A percentile compares a stretch with the other conserved stretches of the same genome.
Conservation (phyloP, 2,797 vertebrate genomes). For the Ctenochaetus hawaiiensis region DNA sequence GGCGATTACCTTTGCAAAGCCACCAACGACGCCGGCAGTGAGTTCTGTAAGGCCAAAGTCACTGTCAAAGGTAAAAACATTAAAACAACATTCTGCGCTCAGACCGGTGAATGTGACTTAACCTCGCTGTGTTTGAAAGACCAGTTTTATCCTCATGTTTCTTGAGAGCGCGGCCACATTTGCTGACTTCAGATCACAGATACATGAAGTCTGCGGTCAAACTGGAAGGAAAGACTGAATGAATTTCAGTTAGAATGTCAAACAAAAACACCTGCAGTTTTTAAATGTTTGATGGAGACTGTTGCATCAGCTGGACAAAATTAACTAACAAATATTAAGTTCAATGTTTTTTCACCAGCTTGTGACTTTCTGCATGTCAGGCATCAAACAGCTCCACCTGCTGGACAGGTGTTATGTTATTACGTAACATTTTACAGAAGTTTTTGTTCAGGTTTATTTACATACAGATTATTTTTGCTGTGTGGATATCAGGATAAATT, state of each 20-base stretch:
- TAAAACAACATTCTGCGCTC: neutral
- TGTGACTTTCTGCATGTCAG: neutral
- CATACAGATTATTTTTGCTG: neutral
- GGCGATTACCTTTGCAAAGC: constrained; percentile 98
- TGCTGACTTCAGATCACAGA: too few species aligned
- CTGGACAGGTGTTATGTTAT: neutral
- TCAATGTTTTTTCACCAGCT: neutral
- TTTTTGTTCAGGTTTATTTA: too few species aligned
- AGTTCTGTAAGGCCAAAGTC: constrained; percentile 94
- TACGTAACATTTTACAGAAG: neutral
- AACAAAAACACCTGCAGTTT: too few species aligned
- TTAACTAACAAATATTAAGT: too few species aligned
- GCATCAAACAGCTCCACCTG: neutral
- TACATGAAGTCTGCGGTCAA: too few species aligned
- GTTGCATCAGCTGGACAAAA: too few species aligned
- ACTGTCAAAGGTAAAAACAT: constrained; percentile 89
- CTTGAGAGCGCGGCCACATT: too few species aligned
- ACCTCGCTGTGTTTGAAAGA: neutral
- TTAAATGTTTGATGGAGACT: too few species aligned
- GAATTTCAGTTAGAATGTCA: too few species aligned
- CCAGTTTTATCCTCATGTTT: neutral
- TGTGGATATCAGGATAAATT: neutral
- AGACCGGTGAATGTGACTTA: neutral
- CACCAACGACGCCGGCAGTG: constrained; percentile 91
- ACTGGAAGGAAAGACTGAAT: too few species aligned